A percentile compares a stretch with the other conserved stretches of the same genome.
Conservation (phyloP, 2,113 vertebrate species). For the Mesocricetus auratus region DNA sequence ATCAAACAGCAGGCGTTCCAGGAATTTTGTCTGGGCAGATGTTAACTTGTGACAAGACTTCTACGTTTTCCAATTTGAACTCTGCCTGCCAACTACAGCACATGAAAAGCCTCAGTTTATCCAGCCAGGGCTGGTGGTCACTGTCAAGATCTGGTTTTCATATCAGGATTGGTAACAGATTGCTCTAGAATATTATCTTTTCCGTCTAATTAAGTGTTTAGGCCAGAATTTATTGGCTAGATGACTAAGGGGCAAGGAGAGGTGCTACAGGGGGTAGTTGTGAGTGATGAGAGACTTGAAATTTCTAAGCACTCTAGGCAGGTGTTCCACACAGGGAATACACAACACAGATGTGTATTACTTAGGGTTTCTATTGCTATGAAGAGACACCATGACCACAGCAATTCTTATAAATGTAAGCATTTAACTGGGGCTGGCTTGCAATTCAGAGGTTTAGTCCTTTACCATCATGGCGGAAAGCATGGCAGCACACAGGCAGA, state of each 20-base stretch:
- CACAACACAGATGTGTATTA: neutral
- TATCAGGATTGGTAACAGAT: slow-evolving; percentile 28
- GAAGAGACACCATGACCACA: neutral
- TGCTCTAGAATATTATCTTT: slow-evolving; percentile 43
- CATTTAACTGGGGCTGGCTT: neutral
- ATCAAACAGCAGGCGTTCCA: neutral
- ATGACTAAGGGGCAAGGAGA: neutral
- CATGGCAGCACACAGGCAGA: rapidly evolving
- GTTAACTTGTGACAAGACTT: neutral
- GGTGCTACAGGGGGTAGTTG: too few species aligned
- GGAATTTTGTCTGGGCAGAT: slow-evolving; percentile 30
- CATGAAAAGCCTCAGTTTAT: neutral
- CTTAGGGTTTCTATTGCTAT: neutral
- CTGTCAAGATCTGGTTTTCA: slow-evolving; percentile 16
- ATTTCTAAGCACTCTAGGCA: neutral
- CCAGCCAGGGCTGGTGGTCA: neutral
- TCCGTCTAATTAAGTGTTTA: slow-evolving; percentile 48
- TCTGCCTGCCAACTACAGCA: neutral
- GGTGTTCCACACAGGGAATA: neutral
- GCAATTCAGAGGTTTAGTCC: neutral
- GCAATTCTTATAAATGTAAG: neutral
- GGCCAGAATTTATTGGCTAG: neutral
- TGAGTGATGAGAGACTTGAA: neutral
- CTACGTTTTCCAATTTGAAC: slow-evolving; percentile 21
- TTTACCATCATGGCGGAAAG: neutral